A percentile compares a stretch with the other conserved stretches of the same genome.
Conservation (phyloP, 2,113 vertebrate species). For the Tupaia chinensis region DNA sequence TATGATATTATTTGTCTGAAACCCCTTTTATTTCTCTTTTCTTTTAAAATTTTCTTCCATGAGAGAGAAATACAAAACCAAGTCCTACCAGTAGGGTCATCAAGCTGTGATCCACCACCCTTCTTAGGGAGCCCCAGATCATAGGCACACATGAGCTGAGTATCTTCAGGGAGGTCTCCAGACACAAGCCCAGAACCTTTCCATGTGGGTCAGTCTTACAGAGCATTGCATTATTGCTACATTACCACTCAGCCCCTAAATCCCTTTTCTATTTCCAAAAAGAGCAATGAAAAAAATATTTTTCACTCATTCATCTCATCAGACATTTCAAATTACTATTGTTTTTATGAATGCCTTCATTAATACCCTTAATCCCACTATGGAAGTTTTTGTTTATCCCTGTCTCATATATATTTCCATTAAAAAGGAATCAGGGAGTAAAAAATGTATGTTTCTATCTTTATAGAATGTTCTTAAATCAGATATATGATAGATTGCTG, state of each 20-base stretch:
- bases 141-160: no score
- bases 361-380: not conserved
- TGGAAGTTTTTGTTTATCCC: not conserved
- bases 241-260: not conserved
- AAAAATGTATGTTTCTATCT: not conserved
- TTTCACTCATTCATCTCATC: not conserved
- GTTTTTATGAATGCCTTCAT: not conserved
- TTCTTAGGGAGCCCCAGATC: no score
- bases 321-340: conserved; percentile 17
- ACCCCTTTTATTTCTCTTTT: not conserved
- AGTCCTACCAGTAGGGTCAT: no score
- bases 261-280: not conserved
- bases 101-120: no score
- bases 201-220: no score
- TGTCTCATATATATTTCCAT: not conserved
- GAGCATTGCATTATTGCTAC: no score
- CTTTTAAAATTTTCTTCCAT: not conserved
- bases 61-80: no score
- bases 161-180: no score
- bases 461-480: not conserved
- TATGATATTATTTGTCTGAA: not conserved
- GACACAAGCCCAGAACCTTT: no score
- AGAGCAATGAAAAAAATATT: not conserved
- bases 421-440: not conserved
- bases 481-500: not conserved